Conservation (phyloP, 2,797 vertebrate genomes). For the Triplophysa yarkandensis region DNA sequence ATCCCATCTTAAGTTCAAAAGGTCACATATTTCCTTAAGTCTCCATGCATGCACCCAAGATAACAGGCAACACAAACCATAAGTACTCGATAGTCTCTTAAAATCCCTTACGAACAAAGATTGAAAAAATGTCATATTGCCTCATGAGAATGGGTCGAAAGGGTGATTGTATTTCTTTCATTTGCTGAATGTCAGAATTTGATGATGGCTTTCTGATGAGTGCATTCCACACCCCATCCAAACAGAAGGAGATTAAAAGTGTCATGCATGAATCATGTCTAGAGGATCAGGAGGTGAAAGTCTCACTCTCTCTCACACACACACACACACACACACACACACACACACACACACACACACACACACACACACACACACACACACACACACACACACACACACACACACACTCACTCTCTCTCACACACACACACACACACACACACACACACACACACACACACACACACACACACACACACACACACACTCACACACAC, state of each 20-base stretch:
- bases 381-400: neutral
- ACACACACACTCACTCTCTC: neutral
- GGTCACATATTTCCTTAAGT: neutral
- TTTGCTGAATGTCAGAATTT: neutral
- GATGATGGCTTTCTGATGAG: neutral
- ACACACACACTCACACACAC: neutral
- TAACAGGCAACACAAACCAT: neutral
- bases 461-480: neutral
- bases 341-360: neutral
- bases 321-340: neutral
- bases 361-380: neutral
- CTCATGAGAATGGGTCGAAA: neutral
- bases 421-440: neutral
- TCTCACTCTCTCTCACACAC: neutral
- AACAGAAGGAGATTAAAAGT: neutral
- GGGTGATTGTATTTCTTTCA: neutral
- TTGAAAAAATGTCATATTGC: no score
- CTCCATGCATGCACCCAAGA: neutral
- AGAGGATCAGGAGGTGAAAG: slow-evolving; percentile 18
- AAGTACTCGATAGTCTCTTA: neutral
- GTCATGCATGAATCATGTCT: slow-evolving; percentile 2
- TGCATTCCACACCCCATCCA: neutral
- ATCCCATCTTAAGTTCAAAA: neutral
- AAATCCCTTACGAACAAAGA: neutral
- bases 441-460: neutral